A percentile compares a stretch with the other conserved stretches of the same genome.
Conservation (phyloP, 2,888 invertebrate species). For the Tetheella fluctuosa region DNA sequence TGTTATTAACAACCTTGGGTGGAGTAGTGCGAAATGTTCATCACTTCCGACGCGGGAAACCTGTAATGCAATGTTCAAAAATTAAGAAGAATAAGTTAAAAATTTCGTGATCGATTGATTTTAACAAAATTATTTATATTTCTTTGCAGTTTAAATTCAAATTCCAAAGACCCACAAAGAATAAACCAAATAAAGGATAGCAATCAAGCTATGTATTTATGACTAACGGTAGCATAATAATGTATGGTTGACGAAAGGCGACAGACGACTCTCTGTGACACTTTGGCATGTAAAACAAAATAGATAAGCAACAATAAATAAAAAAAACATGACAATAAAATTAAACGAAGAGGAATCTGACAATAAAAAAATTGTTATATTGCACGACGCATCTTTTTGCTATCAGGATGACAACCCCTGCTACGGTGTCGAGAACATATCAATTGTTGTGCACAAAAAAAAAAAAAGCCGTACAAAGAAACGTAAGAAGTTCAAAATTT, state of each 20-base stretch:
- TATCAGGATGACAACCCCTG: conserved; percentile 16
- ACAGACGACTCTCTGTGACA: neutral
- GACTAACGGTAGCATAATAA: neutral
- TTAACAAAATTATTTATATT: neutral
- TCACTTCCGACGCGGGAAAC: no score
- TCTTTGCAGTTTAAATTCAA: conserved; percentile 1
- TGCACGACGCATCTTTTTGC: neutral
- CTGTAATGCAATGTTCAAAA: no score
- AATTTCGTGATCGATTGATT: no score
- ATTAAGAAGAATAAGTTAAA: no score
- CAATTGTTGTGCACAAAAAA: conserved; percentile 29
- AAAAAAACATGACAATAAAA: neutral
- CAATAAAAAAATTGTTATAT: neutral
- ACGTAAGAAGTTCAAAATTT: conserved; percentile 26
- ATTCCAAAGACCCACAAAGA: neutral
- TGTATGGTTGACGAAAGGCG: neutral
- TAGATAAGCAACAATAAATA: neutral
- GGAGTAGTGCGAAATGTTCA: no score
- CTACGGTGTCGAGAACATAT: conserved; percentile 25
- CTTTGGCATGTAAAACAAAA: neutral
- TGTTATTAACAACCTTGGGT: no score
- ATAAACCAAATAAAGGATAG: neutral
- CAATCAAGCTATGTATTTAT: neutral
- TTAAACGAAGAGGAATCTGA: neutral
- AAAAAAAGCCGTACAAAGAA: conserved; percentile 25